Conservation (phyloP, 2,113 vertebrate species). For the Lontra canadensis region DNA sequence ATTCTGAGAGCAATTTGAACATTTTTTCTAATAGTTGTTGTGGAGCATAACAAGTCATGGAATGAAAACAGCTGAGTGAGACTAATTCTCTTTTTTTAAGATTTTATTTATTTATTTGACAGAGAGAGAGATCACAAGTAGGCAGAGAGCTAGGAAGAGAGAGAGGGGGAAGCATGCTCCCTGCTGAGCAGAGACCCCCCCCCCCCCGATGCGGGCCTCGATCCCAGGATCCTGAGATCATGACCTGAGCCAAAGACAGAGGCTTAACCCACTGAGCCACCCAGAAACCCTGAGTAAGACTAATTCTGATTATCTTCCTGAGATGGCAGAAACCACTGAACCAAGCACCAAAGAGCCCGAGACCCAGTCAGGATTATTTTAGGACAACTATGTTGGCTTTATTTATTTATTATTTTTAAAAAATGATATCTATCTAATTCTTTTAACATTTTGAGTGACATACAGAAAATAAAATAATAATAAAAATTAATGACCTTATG, state of each 20-base stretch:
- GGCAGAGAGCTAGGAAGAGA: too few relatives aligned
- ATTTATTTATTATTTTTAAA: not conserved
- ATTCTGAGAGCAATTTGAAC: not conserved
- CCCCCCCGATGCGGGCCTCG: accelerated
- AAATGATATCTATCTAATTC: not conserved
- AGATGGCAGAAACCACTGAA: not conserved
- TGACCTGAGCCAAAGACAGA: too few relatives aligned
- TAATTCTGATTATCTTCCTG: not conserved
- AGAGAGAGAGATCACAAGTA: too few relatives aligned
- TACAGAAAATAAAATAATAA: not conserved
- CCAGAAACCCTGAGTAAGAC: not conserved
- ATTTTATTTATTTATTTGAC: too few relatives aligned
- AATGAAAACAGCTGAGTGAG: not conserved
- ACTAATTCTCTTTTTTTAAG: not conserved
- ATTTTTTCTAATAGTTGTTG: not conserved
- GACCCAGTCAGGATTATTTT: not conserved
- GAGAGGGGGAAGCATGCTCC: too few relatives aligned
- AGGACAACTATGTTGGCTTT: not conserved
- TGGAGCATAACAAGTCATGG: not conserved
- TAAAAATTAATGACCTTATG: not conserved
- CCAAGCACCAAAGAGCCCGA: not conserved
- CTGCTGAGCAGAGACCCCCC: too few relatives aligned
- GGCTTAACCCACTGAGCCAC: too few relatives aligned
- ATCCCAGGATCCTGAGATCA: too few relatives aligned
- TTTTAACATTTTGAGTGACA: not conserved